These are phyloP conservation scores for Rhea pennata DNA, from an alignment of 2,113 vertebrate genomes.

Conservation along the genomic window DNA sequence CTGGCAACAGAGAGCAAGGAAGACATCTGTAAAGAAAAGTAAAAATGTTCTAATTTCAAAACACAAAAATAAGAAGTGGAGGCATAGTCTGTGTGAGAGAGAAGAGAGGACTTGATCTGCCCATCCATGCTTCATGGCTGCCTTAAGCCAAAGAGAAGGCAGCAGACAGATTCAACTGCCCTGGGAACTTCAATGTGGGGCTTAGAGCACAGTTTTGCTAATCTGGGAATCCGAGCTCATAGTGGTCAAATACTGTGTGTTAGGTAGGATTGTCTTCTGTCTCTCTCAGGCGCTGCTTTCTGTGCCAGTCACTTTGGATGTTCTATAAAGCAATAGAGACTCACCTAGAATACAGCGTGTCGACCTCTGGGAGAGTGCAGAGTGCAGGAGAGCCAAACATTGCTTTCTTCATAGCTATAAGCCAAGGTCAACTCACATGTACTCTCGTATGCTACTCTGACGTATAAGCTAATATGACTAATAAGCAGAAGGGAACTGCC, in stretches of 20 bases:
- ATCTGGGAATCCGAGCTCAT: background rate
- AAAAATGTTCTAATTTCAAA: background rate
- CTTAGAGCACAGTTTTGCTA: background rate
- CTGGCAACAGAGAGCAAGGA: background rate
- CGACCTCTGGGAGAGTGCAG: background rate
- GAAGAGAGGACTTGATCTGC: background rate
- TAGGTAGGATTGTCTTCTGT: background rate
- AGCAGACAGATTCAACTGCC: background rate
- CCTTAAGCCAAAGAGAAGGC: background rate
- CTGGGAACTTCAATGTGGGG: background rate
- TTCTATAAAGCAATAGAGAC: background rate
- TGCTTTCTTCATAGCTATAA: background rate
- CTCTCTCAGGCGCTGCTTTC: background rate
- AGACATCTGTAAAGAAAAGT: background rate
- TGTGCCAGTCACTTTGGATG: background rate
- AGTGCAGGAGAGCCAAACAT: background rate
- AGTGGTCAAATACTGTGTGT: background rate
- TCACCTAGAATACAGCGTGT: accelerated
- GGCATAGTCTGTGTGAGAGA: background rate
- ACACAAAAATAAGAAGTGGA: background rate
- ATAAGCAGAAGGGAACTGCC: background rate
- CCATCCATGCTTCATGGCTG: background rate
- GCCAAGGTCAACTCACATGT: background rate
- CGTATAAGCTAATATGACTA: background rate
- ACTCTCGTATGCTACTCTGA: background rate